Base-by-base conservation (phyloP, 2,113 vertebrate genomes). In the Phyllopteryx taeniolatus region DNA sequence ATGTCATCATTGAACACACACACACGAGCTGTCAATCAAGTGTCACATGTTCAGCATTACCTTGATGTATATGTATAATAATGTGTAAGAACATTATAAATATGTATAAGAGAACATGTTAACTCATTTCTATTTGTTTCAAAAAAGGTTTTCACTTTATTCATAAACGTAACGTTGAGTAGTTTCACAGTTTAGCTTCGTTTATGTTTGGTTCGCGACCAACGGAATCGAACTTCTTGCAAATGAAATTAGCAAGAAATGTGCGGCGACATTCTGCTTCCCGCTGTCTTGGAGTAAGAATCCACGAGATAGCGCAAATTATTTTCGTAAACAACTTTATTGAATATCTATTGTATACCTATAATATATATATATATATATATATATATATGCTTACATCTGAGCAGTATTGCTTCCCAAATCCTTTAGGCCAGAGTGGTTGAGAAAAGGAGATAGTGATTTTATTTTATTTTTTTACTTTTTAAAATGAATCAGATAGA, bases 321-420 rank as follows among this genome's bases (percentile, higher is more conserved):
- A 7, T 61, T 8, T 61, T 61, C 31, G 7, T 61, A 35, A 60
- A 61, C 31, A 61, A 35, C 59, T 35, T 61, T 61, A 61, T 61
- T 61, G 59, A 35, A 61, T 61, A 61, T 61, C 31, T 35, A 61
- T 10, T 4, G 54, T 61, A 35, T 31, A 60, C 33, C 2, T 35
- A 22, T 17, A 17, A 35, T 19, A 17, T 5, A 39, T 63, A 9
- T 59, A 59, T 33, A 33, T 35, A 60, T 14, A n/a, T 4, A 13
- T 17, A 31, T 60, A 60, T n/a, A 27, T 60, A 15, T 33, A 60
- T 33, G 6, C 31, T 10, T 59, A 57, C 17, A 51, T 57, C 19
- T 27, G 11, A 60, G 11, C n/a, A 13, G 4, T 51, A 92, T 92
- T 91, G 88, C 86, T 90, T 90, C 80, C 85, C 20, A 69, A 72